Evolutionary conservation across 2,113 vertebrate species (phyloP).

Genomic region (Hiodon tergisus): DNA sequence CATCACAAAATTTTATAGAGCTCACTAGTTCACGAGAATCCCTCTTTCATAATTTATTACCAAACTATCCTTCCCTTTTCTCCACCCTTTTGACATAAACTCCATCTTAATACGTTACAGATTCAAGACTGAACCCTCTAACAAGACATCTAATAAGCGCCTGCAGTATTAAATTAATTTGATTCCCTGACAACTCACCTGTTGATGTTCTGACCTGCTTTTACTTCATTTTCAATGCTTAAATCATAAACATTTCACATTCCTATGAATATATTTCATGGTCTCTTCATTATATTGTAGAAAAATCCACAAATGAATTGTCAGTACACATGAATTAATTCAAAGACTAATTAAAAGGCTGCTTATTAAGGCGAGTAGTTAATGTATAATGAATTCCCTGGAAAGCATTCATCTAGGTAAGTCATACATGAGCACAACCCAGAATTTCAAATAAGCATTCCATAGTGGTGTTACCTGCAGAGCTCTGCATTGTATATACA

Average conservation of each 20-base stretch:
- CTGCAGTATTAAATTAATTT: too few species aligned
- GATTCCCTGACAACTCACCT: not conserved
- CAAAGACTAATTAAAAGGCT: not conserved
- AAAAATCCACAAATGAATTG: not conserved
- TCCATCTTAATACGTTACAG: not conserved
- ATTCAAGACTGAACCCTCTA: too few species aligned
- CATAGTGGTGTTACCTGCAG: not conserved
- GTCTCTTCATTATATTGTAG: not conserved
- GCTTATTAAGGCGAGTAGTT: conserved; percentile 15
- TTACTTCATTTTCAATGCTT: not conserved
- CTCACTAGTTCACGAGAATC: too few species aligned
- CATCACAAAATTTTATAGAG: too few species aligned
- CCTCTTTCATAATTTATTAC: too few species aligned
- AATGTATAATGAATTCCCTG: conserved; percentile 14
- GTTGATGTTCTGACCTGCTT: not conserved
- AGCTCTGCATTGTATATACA: not conserved
- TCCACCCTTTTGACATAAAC: not conserved
- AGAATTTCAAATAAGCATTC: not conserved
- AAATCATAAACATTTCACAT: not conserved
- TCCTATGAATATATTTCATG: not conserved
- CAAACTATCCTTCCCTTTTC: not conserved
- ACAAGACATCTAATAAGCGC: too few species aligned
- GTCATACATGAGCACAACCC: conserved; percentile 16
- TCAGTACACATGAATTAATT: conserved; percentile 12
- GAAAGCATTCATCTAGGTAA: conserved; percentile 13